Evolutionary conservation across 2,113 vertebrate genomes (phyloP), one percentile per base, ranked within the genome.

Genomic region (Gymnogyps californianus): DNA sequence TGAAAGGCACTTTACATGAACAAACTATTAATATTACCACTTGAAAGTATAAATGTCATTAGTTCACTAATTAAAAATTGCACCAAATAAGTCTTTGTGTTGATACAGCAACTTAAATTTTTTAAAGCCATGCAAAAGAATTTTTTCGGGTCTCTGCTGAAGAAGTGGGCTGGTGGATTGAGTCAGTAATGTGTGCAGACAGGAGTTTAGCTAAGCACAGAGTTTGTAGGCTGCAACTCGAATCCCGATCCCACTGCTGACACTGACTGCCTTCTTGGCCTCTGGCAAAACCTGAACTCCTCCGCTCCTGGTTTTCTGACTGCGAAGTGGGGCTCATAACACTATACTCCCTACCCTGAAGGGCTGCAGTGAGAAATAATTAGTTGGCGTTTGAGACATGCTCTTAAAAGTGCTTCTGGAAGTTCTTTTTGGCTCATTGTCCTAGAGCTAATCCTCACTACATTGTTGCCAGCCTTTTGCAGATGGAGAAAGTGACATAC

Each of bases 371-470:
- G 75, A 70, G 62, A 57, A 85, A 70, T 66, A 90, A 88, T 87
- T 82, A 77, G 51, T 57, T 91, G 44, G 20, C 6, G 7, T 93
- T 93, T 65, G 61, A 93, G 54, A 86, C 34, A 21, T 57, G 10
- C 28, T 80, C 55, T 94, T 95, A 55, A 44, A 86, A 94, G 20
- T 83, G 58, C 34, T 95, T 79, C 77, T 92, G 84, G 85, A 86
- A 80, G 55, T 74, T 92, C 66, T 89, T 95, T 87, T 88, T 77
- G 83, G 55, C 44, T 95, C 36, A 11, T 57, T 94, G 54, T 88
- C 62, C 64, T 77, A 34, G 49, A 83, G 74, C 25, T 91, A 79
- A 86, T 94, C 62, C 54, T 92, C 17, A 14, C 28, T 62, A 29
- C 13, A 2, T 40, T 85, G 31, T 67, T 87, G 66, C 61, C 78